Evolutionary conservation across 2,113 vertebrate genomes (phyloP).

Genomic region (Tetrao urogallus): DNA sequence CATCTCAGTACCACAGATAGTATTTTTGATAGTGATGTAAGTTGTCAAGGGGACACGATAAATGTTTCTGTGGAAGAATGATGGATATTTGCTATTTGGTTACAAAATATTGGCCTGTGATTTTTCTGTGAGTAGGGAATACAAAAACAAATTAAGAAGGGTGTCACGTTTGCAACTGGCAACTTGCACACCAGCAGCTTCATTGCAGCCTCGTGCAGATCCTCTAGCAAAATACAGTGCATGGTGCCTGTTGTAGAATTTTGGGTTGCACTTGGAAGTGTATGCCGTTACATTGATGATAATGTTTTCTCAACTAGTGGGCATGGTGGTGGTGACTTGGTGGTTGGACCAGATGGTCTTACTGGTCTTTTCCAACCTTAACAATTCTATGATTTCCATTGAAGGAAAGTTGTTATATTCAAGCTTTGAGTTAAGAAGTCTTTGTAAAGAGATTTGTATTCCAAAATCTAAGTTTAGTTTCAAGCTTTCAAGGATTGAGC

Average conservation of each 20-base stretch:
- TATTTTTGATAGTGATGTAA: not conserved
- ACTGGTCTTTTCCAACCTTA: too few species aligned
- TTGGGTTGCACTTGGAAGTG: not conserved
- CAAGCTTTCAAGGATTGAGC: not conserved
- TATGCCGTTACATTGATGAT: not conserved
- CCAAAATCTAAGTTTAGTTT: not conserved
- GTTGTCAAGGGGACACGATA: not conserved
- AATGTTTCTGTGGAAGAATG: not conserved
- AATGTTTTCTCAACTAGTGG: not conserved
- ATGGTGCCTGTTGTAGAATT: not conserved
- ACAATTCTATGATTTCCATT: not conserved
- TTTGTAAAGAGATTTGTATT: not conserved
- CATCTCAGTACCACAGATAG: not conserved
- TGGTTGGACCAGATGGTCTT: too few species aligned
- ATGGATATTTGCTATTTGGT: not conserved
- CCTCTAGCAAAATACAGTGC: not conserved
- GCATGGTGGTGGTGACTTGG: too few species aligned
- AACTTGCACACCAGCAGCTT: not conserved
- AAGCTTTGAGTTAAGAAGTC: not conserved
- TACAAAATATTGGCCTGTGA: not conserved
- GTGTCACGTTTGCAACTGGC: not conserved
- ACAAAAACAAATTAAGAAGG: not conserved
- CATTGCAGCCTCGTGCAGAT: not conserved
- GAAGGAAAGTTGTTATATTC: not conserved
- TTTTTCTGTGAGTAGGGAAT: not conserved